A percentile compares a stretch with the other conserved stretches of the same genome.
phyloP scores from a whole-genome alignment of 2,797 vertebrate species.

The Tragelaphus oryx region DNA sequence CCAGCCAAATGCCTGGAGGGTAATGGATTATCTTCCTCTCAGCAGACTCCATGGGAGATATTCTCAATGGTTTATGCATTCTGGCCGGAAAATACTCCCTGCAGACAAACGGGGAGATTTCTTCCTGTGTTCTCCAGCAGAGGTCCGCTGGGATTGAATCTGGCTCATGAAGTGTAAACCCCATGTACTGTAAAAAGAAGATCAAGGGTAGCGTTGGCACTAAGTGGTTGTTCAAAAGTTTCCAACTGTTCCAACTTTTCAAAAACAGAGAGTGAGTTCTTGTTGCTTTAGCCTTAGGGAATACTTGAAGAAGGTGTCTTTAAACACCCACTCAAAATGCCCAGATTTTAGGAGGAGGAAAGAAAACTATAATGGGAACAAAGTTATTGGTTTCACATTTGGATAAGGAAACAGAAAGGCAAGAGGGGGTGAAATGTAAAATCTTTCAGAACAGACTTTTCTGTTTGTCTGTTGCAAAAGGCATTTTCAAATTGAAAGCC shows the following conservation, averaged over 20 bases:
- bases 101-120: conserved; percentile 9
- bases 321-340: conserved; percentile 25
- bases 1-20: conserved; percentile 37
- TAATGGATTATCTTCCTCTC: conserved; percentile 51
- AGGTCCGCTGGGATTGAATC: conserved; percentile 40
- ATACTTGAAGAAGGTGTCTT: conserved; percentile 52
- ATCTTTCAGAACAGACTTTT: not conserved
- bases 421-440: not conserved
- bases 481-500: not conserved
- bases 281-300: conserved; percentile 38
- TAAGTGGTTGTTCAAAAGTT: conserved; percentile 59
- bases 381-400: conserved; percentile 16
- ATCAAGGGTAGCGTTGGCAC: conserved; percentile 56
- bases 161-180: conserved; percentile 62
- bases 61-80: conserved; percentile 56
- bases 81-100: conserved; percentile 48
- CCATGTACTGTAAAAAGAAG: conserved; percentile 45
- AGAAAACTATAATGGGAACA: conserved; percentile 7
- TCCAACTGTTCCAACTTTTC: conserved; percentile 65
- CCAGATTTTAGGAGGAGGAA: conserved; percentile 30
- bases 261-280: conserved; percentile 46
- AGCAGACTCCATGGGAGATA: conserved; percentile 52
- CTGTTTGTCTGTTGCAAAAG: not conserved
- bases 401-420: conserved; percentile 28
- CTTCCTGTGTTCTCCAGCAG: conserved; percentile 55